Evolutionary conservation across 2,888 invertebrate species (phyloP), one percentile per base, ranked within the genome.

Genomic region (Subacronicta megacephala): DNA sequence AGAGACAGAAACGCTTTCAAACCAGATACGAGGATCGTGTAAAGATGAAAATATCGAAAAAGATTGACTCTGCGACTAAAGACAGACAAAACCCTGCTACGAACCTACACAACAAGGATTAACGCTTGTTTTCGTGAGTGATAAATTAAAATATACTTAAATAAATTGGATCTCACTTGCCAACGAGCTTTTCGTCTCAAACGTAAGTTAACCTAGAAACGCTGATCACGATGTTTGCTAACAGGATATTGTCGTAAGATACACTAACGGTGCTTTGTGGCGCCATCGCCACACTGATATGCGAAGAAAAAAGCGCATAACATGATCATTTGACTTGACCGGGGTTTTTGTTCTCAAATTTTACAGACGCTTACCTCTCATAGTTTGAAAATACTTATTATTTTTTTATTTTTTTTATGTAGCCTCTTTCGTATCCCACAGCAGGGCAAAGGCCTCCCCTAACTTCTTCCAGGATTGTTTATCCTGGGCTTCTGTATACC

Each of bases 151-250:
- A 54, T 50, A 47, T 49, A 60, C 17, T 10, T 45, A 36, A 35
- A 47, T 52, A 45, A 62, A 63, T 75, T 68, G 36, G 62, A 61
- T 6, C 62, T 31, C 53, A 36, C 17, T 57, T 38, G 44, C 56
- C 35, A 40, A 54, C 72, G 33, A 65, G 49, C 63, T 70, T 74
- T 76, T 72, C 61, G 74, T 63, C 68, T 71, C 56, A 45, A 56
- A 52, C 57, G n/a, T 70, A 63, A 75, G 70, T 50, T 75, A 73
- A 73, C 75, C 76, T 75, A 75, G 75, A 73, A 76, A 76, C 68
- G 41, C 63, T 45, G 68, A 68, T 73, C 74, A 71, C 70, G 76
- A 71, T 67, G 70, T 70, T 75, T 67, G 50, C 75, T 65, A 76
- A 75, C 75, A 75, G 75, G 75, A 75, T 76, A 76, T 68, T 52